These are phyloP conservation scores for Siderastrea radians DNA, from an alignment of 92 coral and sea anemone species.

Conservation along the genomic window DNA sequence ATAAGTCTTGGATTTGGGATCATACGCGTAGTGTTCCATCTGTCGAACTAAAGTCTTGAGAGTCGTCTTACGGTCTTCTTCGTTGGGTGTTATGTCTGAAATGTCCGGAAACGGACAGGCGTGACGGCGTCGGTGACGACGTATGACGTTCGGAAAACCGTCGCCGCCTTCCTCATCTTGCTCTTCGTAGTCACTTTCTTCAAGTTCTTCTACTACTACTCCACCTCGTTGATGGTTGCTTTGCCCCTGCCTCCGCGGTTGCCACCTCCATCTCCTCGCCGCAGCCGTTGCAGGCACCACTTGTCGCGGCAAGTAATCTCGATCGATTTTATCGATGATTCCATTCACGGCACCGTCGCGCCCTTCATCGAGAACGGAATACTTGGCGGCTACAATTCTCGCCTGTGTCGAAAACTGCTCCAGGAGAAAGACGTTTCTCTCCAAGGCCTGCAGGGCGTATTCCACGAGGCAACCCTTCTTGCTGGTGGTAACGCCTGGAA, in stretches of 20 bases:
- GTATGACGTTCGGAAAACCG: too few species aligned
- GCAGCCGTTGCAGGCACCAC: not conserved
- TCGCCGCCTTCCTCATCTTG: too few species aligned
- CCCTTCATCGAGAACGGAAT: not conserved
- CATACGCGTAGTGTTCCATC: conserved; percentile 15
- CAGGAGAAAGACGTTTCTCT: conserved; percentile 8
- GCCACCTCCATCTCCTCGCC: too few species aligned
- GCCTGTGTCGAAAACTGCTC: conserved; percentile 19
- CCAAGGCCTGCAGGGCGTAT: conserved; percentile 15
- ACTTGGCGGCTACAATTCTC: not conserved
- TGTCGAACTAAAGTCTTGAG: conserved; percentile 5
- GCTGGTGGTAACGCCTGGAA: conserved; percentile 14
- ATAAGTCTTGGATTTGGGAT: not conserved
- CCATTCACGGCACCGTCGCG: conserved; percentile 14
- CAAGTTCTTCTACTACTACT: too few species aligned
- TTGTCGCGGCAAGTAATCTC: not conserved
- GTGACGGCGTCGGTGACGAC: too few species aligned
- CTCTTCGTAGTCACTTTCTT: too few species aligned
- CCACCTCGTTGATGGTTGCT: too few species aligned
- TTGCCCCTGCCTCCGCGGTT: too few species aligned
- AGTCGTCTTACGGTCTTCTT: not conserved
- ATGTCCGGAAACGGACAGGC: not conserved
- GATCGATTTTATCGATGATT: not conserved
- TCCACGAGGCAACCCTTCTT: conserved; percentile 20
- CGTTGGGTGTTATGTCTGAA: not conserved